These are phyloP conservation scores for Vombatus ursinus DNA, from an alignment of 2,113 vertebrate species.

Conservation along the genomic window DNA sequence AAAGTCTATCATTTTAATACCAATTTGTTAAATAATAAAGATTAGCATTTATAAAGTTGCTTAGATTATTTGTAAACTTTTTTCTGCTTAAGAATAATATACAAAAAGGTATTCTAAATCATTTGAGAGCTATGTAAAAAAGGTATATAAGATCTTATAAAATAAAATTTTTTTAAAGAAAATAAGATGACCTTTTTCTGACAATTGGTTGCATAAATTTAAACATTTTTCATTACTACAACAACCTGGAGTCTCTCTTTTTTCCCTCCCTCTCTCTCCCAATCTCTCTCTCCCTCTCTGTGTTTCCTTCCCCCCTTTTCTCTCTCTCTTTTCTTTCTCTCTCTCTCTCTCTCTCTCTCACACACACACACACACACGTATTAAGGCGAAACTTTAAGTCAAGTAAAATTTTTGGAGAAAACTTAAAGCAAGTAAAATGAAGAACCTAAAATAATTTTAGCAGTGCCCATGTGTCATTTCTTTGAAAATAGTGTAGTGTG, in stretches of 20 bases:
- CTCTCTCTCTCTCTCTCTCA: not conserved
- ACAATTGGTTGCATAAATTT: not conserved
- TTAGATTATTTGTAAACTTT: not conserved
- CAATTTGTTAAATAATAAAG: not conserved
- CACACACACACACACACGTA: not conserved
- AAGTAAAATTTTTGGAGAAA: constrained; percentile 29
- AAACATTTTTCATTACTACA: not conserved
- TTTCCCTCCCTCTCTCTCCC: too few species aligned
- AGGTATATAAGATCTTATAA: too few species aligned
- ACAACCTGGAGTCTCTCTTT: not conserved
- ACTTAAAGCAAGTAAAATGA: constrained; percentile 17
- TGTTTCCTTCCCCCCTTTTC: too few species aligned
- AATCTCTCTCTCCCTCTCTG: too few species aligned
- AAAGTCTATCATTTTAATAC: too few species aligned
- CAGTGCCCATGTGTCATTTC: not conserved
- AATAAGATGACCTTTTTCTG: not conserved
- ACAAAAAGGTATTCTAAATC: not conserved
- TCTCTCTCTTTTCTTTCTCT: too few species aligned
- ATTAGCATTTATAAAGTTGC: not conserved
- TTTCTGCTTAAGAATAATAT: not conserved
- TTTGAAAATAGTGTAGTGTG: not conserved
- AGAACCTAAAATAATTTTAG: constrained; percentile 1
- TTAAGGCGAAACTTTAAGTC: constrained; percentile 28
- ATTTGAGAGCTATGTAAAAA: too few species aligned
- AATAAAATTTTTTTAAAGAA: not conserved